Evolutionary conservation across 2,888 invertebrate genomes (phyloP).

Genomic region (Habroteleia sp.): DNA sequence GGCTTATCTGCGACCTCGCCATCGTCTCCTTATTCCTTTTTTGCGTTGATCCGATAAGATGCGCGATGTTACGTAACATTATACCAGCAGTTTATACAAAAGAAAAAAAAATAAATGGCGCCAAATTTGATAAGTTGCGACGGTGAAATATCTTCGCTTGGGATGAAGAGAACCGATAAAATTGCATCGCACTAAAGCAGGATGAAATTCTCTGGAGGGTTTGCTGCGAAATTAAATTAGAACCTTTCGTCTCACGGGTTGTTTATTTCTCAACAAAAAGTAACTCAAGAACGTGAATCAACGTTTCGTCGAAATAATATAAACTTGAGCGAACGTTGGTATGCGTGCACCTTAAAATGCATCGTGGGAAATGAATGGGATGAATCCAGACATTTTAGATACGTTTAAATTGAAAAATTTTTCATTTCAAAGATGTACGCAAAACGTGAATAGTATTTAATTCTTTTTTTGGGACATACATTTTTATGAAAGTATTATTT

Average conservation of each 20-base stretch:
- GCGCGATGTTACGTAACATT: too few species aligned
- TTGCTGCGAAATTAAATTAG: slow-evolving; percentile 35
- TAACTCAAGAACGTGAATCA: slow-evolving; percentile 36
- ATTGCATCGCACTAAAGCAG: slow-evolving; percentile 21
- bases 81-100: slow-evolving; percentile 1
- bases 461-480: too few species aligned
- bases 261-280: slow-evolving; percentile 33
- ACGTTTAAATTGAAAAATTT: too few species aligned
- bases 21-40: too few species aligned
- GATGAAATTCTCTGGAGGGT: slow-evolving; percentile 26
- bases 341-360: slow-evolving; percentile 14
- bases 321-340: slow-evolving; percentile 22
- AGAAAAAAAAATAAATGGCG: slow-evolving; percentile 20
- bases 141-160: slow-evolving; percentile 15
- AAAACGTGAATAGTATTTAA: too few species aligned
- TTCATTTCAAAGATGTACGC: too few species aligned
- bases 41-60: too few species aligned
- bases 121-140: slow-evolving; percentile 23
- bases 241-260: slow-evolving; percentile 26
- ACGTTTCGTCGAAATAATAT: slow-evolving; percentile 32
- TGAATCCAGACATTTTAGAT: slow-evolving; percentile 1
- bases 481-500: too few species aligned
- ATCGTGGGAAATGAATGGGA: slow-evolving; percentile 10
- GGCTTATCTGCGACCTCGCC: too few species aligned
- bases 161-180: slow-evolving; percentile 23